phyloP scores from a whole-genome alignment of 2,113 vertebrate species.

The Tyrannus savana region DNA sequence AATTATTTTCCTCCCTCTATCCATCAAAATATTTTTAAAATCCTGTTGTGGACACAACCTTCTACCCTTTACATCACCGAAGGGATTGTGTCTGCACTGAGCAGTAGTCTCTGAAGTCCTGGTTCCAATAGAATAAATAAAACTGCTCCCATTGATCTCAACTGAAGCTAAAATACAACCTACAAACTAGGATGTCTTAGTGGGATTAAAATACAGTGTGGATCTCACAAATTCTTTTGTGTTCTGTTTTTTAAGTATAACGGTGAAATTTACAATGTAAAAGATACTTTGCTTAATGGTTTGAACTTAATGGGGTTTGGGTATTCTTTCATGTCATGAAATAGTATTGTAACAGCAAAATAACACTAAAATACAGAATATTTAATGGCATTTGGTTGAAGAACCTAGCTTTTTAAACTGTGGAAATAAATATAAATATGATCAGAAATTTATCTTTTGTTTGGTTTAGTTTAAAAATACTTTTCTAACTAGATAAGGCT shows the following conservation, averaged over 20 bases:
- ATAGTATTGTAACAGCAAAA: not conserved
- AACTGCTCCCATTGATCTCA: not conserved
- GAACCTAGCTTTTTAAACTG: not conserved
- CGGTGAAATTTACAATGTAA: not conserved
- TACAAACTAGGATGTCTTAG: not conserved
- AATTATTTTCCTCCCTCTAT: not conserved
- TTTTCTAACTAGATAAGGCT: not conserved
- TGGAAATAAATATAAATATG: not conserved
- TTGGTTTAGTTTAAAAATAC: not conserved
- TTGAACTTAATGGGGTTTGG: not conserved
- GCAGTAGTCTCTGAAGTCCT: not conserved
- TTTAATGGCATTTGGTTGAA: not conserved
- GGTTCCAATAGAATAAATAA: not conserved
- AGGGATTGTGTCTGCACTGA: not conserved
- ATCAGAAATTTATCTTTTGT: not conserved
- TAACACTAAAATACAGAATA: not conserved
- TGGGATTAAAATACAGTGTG: not conserved
- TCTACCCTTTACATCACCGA: not conserved
- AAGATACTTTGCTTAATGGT: not conserved
- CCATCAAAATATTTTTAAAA: not conserved
- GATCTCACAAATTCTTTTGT: not conserved
- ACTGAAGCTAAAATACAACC: not conserved
- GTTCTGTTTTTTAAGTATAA: not conserved
- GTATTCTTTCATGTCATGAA: not conserved
- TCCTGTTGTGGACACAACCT: not conserved